phyloP scores from a whole-genome alignment of 1,140 invertebrate species.

The Macrobrachium nipponense region DNA sequence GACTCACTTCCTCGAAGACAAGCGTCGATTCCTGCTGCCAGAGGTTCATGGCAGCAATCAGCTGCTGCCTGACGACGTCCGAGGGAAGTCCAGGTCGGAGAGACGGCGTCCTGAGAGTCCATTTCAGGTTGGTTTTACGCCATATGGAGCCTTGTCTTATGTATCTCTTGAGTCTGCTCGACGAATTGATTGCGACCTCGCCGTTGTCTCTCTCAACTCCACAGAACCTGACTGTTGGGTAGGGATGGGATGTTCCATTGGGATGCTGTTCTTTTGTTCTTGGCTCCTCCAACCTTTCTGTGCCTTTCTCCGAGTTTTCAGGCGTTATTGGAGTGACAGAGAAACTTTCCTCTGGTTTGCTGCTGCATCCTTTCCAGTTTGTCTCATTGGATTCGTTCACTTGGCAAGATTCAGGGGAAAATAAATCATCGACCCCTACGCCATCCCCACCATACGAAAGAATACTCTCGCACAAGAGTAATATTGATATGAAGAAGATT shows the following conservation, averaged over 20 bases:
- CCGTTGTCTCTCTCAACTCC: not conserved
- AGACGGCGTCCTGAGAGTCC: conserved; percentile 32
- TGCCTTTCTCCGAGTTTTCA: no score
- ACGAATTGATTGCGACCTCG: not conserved
- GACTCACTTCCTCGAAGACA: conserved; percentile 29
- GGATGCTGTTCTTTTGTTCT: not conserved
- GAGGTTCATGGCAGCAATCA: conserved; percentile 11
- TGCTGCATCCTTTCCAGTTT: no score
- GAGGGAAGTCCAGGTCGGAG: not conserved
- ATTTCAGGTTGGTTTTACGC: conserved; percentile 16
- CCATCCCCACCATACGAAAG: no score
- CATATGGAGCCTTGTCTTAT: not conserved
- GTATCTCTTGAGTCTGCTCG: not conserved
- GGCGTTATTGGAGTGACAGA: no score
- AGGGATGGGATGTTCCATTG: not conserved
- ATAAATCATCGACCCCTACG: no score
- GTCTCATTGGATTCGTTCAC: no score
- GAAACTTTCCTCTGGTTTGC: no score
- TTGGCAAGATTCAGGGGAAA: no score
- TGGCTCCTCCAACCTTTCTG: not conserved
- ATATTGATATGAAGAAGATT: not conserved
- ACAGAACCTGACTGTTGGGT: not conserved
- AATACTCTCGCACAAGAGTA: not conserved
- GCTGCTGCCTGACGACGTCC: conserved; percentile 29
- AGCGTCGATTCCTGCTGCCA: conserved; percentile 19